Evolutionary conservation across 2,888 invertebrate species (phyloP).

Genomic region (Carterocephalus palaemon): DNA sequence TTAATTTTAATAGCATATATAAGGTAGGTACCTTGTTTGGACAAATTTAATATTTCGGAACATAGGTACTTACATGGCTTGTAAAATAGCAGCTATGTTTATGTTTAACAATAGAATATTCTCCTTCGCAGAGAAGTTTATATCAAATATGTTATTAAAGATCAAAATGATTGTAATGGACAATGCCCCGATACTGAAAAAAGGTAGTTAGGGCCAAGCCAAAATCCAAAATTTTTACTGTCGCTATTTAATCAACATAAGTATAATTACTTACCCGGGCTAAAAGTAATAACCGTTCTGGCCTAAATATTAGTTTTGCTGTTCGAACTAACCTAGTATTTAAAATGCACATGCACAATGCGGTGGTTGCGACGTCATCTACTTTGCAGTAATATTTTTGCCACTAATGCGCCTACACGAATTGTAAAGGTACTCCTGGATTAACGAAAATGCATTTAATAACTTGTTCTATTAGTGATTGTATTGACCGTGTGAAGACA

Average conservation of each 20-base stretch:
- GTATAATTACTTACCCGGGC: constrained; percentile 33
- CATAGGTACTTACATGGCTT: too few species aligned
- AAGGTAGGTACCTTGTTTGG: too few species aligned
- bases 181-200: too few species aligned
- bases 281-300: constrained; percentile 38
- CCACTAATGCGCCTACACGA: constrained; percentile 74
- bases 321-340: constrained; percentile 67
- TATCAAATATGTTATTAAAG: too few species aligned
- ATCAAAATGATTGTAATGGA: too few species aligned
- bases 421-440: constrained; percentile 58
- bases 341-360: constrained; percentile 74
- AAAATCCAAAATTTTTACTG: too few species aligned
- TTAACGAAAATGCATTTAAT: constrained; percentile 62
- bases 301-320: constrained; percentile 63
- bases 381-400: constrained; percentile 76
- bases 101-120: too few species aligned
- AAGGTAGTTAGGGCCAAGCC: too few species aligned
- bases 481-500: constrained; percentile 40
- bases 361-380: constrained; percentile 75
- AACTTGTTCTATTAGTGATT: constrained; percentile 53
- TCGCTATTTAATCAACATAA: constrained; percentile 26
- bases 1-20: too few species aligned
- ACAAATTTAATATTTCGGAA: too few species aligned
- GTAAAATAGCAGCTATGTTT: too few species aligned
- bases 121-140: too few species aligned